Evolutionary conservation across 2,888 invertebrate species (phyloP).

Genomic region (Dioctria rufipes): DNA sequence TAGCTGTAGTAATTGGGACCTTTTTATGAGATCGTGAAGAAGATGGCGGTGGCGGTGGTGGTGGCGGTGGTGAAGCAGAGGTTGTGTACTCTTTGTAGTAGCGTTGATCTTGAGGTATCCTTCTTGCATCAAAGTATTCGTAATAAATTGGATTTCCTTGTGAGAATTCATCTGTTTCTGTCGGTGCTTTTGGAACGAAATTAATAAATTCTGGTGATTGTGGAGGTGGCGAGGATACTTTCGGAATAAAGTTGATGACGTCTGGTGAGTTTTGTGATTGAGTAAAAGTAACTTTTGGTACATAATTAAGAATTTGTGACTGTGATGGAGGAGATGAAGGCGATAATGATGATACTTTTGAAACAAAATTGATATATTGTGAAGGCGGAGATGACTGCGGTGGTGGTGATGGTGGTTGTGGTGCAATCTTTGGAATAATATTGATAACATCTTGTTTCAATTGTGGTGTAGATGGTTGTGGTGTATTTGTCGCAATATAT

Average conservation of each 20-base stretch:
- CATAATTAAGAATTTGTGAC: constrained; percentile 75
- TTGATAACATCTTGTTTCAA: constrained; percentile 54
- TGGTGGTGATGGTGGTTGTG: constrained; percentile 59
- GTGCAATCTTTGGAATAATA: constrained; percentile 66
- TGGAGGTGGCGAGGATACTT: constrained; percentile 66
- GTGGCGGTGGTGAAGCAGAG: constrained; percentile 21
- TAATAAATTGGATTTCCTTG: constrained; percentile 71
- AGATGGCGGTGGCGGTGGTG: constrained; percentile 41
- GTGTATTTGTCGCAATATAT: constrained; percentile 17
- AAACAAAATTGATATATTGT: constrained; percentile 66
- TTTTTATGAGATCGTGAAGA: constrained; percentile 63
- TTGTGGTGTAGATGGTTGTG: constrained; percentile 16
- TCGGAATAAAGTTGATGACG: constrained; percentile 64
- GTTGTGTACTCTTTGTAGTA: constrained; percentile 29
- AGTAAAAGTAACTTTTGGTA: constrained; percentile 68
- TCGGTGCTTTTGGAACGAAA: constrained; percentile 66
- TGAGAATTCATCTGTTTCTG: constrained; percentile 63
- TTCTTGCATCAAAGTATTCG: constrained; percentile 70
- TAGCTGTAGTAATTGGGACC: constrained; percentile 19
- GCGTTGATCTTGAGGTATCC: constrained; percentile 61
- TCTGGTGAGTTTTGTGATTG: constrained; percentile 63
- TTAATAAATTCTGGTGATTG: constrained; percentile 63
- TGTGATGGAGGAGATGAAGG: constrained; percentile 74
- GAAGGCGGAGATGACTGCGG: constrained; percentile 64
- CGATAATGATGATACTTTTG: constrained; percentile 65